These are phyloP conservation scores for Bostrychus sinensis DNA, from an alignment of 2,113 vertebrate species.

Conservation along the genomic window DNA sequence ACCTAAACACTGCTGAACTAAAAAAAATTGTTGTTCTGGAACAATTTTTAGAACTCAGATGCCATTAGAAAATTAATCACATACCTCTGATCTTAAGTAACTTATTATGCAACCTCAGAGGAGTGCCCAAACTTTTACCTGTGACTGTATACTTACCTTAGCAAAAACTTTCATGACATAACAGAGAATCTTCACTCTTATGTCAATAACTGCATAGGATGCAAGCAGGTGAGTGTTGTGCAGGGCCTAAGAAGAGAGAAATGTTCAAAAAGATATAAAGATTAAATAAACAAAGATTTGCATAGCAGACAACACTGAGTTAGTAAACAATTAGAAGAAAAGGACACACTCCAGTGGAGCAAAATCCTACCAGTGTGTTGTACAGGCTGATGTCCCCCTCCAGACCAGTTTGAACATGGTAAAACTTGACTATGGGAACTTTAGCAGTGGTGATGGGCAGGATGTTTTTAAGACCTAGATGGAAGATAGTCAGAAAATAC, in stretches of 20 bases:
- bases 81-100: no score
- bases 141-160: constrained; percentile 85
- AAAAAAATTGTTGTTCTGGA: no score
- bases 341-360: no score
- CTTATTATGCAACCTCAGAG: no score
- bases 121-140: no score
- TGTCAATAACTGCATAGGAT: constrained; percentile 89
- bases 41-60: no score
- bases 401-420: constrained; percentile 88
- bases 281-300: no score
- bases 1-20: no score
- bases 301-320: no score
- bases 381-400: constrained; percentile 97
- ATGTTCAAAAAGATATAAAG: neutral
- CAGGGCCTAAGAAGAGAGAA: constrained; percentile 80
- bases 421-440: constrained; percentile 96
- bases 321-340: no score
- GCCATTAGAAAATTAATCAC: no score
- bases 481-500: neutral
- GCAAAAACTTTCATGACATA: constrained; percentile 97
- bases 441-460: constrained; percentile 95
- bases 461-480: constrained; percentile 88
- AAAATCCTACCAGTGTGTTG: constrained; percentile 90
- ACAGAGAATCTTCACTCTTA: constrained; percentile 90
- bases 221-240: constrained; percentile 91